Base-by-base conservation (phyloP, 1,140 invertebrate species). In the Macrobrachium rosenbergii region DNA sequence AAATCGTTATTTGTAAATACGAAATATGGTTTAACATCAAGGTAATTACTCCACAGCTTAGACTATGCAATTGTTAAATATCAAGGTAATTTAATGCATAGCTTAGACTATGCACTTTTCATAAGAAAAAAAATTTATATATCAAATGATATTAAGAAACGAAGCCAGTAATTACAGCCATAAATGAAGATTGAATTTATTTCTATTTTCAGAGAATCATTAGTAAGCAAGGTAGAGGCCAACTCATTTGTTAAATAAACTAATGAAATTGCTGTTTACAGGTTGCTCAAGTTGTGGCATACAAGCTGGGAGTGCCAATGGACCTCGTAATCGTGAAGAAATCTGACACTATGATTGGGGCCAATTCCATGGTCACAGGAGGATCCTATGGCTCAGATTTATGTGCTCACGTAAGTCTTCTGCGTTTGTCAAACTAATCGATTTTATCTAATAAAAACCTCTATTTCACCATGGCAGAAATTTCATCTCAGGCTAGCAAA, bases 271-370 rank as follows among this genome's bases (percentile, higher is more conserved):
- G 5, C 37, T 43, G 80, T 52, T 81, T 52, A 45, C 88, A 92
- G 92, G 91, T 91, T 19, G 90, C 90, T 28, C 92, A 93, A 89
- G 91, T 92, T 19, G 91, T 90, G 90, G 92, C 92, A 8, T 91
- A 91, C 89, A 90, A 91, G 79, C 82, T 93, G 11, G 91, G 90
- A 7, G 91, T 93, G 10, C 91, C 91, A 12, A 78, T 93, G 80
- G 91, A 91, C 0, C 87, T 88, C 75, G 91, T 93, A 21, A 89
- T 89, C 43, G 89, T 93, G 11, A 91, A 92, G 67, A 82, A 91
- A 37, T 90, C 90, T 2, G 90, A 90, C 59, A 90, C 91, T n/a
- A 80, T 91, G 12, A 88, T 88, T 23, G 91, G 90, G 78, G 90
- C 91, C 19, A 92, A 92, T 76, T 91, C 90, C 63, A 73, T 78